Conservation (phyloP, 2,113 vertebrate species). For the Myocastor coypus region DNA sequence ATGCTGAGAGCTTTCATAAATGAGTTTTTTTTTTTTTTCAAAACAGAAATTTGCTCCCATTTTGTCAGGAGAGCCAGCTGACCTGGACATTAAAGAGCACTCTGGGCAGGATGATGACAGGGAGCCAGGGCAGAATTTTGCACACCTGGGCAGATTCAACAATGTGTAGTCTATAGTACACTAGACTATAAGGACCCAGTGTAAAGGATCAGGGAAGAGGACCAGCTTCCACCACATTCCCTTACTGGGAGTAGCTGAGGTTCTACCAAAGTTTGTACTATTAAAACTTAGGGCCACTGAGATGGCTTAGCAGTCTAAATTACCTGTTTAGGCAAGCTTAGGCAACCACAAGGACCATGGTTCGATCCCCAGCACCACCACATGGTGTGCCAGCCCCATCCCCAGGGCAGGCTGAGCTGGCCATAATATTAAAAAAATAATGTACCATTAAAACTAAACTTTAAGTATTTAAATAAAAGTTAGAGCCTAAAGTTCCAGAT, state of each 20-base stretch:
- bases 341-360: too few relatives aligned
- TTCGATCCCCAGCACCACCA: too few relatives aligned
- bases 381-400: too few relatives aligned
- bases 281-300: neutral
- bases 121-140: neutral
- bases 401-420: too few relatives aligned
- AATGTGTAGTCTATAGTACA: neutral
- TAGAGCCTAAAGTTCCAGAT: neutral
- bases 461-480: neutral
- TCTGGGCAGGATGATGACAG: neutral
- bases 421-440: too few relatives aligned
- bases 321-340: too few relatives aligned
- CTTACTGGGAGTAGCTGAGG: neutral
- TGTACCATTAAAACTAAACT: neutral
- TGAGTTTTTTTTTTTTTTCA: neutral
- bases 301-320: too few relatives aligned
- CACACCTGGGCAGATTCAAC: neutral
- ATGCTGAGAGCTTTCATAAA: neutral
- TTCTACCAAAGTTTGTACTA: neutral
- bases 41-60: neutral
- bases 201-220: neutral
- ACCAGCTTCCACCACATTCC: neutral
- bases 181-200: neutral
- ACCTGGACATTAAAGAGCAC: neutral
- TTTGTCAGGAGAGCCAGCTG: neutral